Evolutionary conservation across 2,113 vertebrate genomes (phyloP).

Genomic region (Melanostigma gelatinosum): DNA sequence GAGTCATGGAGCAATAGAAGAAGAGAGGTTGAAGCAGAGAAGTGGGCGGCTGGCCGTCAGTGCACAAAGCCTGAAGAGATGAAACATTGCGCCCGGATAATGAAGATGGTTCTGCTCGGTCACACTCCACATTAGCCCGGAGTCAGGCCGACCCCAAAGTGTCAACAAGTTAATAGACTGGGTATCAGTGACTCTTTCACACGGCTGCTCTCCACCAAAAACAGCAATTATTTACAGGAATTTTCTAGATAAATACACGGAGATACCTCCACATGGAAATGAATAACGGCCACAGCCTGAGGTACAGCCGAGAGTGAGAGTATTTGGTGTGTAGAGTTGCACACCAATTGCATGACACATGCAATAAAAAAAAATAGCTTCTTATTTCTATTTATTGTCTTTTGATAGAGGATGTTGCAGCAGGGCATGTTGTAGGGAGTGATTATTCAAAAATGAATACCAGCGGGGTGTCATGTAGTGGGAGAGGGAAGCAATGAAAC

Average conservation of each 20-base stretch:
- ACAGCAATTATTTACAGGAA: conserved; percentile 77
- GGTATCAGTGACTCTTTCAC: conserved; percentile 80
- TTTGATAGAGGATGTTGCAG: background rate
- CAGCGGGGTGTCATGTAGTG: background rate
- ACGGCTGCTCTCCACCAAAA: conserved; percentile 65
- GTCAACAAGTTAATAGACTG: conserved; percentile 88
- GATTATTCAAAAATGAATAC: conserved; percentile 13
- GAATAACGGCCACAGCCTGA: conserved; percentile 41
- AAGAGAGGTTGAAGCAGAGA: conserved; percentile 44
- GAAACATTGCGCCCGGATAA: conserved; percentile 85
- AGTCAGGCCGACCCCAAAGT: conserved; percentile 86
- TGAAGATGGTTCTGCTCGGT: conserved; percentile 88
- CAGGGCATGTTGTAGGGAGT: background rate
- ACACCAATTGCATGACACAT: no score
- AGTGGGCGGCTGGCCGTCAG: conserved; percentile 66
- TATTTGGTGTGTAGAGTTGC: conserved; percentile 22
- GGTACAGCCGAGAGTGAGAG: conserved; percentile 20
- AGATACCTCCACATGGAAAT: conserved; percentile 53
- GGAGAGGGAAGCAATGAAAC: background rate
- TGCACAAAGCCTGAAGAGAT: conserved; percentile 78
- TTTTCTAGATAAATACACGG: conserved; percentile 74
- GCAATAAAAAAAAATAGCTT: background rate
- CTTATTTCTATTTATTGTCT: background rate
- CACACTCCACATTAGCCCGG: conserved; percentile 85
- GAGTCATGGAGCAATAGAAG: conserved; percentile 53